Evolutionary conservation across 1,140 invertebrate species (phyloP).

Genomic region (Yoshiicerus persimilis): DNA sequence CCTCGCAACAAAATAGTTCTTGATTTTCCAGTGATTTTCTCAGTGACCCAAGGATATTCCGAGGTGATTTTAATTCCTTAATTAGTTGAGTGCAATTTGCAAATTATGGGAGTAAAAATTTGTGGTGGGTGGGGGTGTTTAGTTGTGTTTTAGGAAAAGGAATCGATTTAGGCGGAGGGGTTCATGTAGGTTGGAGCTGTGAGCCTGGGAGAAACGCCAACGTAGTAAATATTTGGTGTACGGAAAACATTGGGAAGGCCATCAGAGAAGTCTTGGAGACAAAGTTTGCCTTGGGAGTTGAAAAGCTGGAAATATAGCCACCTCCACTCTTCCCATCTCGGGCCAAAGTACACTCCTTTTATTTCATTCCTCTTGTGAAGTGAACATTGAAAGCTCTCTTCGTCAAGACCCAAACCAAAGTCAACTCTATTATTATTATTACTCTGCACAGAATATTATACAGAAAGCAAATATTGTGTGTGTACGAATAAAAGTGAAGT

Average conservation of each 20-base stretch:
- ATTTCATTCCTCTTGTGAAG: neutral
- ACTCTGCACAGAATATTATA: neutral
- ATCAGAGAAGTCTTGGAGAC: neutral
- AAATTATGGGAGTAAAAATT: neutral
- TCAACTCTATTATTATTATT: neutral
- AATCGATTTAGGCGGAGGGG: slow-evolving; percentile 11
- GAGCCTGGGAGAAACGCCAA: slow-evolving; percentile 19
- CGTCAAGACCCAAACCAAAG: neutral
- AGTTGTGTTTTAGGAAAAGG: neutral
- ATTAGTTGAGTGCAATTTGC: neutral
- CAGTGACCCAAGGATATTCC: neutral
- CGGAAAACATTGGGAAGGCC: slow-evolving; percentile 4
- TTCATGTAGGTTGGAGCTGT: neutral
- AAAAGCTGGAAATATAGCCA: slow-evolving; percentile 21
- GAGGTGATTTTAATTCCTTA: neutral
- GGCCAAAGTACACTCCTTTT: slow-evolving; percentile 17
- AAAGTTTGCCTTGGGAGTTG: slow-evolving; percentile 21
- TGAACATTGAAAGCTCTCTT: neutral
- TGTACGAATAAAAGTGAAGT: neutral
- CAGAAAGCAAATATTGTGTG: neutral
- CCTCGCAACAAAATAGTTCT: neutral
- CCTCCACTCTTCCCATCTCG: slow-evolving; percentile 17
- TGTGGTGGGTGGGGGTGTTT: neutral
- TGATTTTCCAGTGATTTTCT: neutral
- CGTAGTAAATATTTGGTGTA: slow-evolving; percentile 19